Base-by-base conservation (phyloP, 2,113 vertebrate species). In the Athene noctua region DNA sequence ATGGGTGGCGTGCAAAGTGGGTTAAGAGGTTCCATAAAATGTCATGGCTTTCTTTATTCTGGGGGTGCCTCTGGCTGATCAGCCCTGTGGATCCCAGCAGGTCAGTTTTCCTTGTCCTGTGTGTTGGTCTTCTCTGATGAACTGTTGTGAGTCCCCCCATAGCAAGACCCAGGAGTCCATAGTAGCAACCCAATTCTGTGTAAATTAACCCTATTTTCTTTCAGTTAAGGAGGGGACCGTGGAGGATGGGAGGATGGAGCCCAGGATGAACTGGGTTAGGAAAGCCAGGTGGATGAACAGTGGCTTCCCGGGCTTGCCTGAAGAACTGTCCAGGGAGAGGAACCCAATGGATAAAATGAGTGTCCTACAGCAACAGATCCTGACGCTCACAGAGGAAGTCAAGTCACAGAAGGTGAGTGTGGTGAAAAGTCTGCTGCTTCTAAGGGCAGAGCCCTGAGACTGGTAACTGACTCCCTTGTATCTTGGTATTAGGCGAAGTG, bases 401-500 rank as follows among this genome's bases (percentile, higher is more conserved):
- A 98, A 98, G 90, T 98, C 98, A 80, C 99, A 99, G 96, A 99
- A 99, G 99, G 99, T 99, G 51, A 97, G 97, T 52, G 22, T 63
- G 40, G 5, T 3, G 4, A 78, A 71, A 17, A 72, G 10, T 61
- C 12, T 72, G 6, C 26, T 74, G 10, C 71, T 78, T 80, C 44
- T 67, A 47, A 52, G 55, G 38, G 46, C 40, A 58, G 19, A 15
- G 13, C 20, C 18, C 34, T 57, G 30, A 58, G 15, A 6, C 15
- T 77, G 27, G 8, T 77, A 27, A 51, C 18, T 66, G 36, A 51
- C 32, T 58, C 34, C 55, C 4, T 58, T 78, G 16, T 7, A 61
- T 3, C 6, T 40, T 44, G 30, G 8, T 73, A 19, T 71, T 70
- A 85, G 46, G 19, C 34, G 83, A 66, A 47, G 17, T 44, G 47